These are phyloP conservation scores for Smittia aterrima DNA, from an alignment of 2,888 invertebrate species.

Conservation along the genomic window DNA sequence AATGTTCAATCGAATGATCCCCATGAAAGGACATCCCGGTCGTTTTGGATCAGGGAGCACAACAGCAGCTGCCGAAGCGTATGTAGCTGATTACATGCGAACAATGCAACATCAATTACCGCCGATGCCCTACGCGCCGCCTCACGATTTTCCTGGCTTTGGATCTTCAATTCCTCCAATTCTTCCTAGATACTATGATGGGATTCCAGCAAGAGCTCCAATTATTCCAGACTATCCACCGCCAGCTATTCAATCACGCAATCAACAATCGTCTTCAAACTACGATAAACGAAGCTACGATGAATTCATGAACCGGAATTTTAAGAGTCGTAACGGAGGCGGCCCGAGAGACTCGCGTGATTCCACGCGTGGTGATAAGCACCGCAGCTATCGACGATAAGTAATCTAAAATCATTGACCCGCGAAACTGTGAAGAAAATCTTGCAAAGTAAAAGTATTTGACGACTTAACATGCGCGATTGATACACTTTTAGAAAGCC, in stretches of 20 bases:
- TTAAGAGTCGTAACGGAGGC: constrained; percentile 53
- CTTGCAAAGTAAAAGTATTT: constrained; percentile 25
- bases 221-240: constrained; percentile 66
- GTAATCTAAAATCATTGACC: constrained; percentile 56
- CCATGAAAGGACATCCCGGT: constrained; percentile 23
- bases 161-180: constrained; percentile 64
- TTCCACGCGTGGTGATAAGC: constrained; percentile 61
- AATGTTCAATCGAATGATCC: constrained; percentile 36
- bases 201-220: constrained; percentile 58
- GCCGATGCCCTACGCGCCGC: constrained; percentile 79
- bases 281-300: constrained; percentile 83
- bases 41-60: constrained; percentile 50
- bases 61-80: constrained; percentile 77
- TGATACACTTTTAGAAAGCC: background rate
- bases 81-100: constrained; percentile 85
- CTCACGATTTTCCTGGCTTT: constrained; percentile 58
- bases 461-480: constrained; percentile 42
- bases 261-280: constrained; percentile 55
- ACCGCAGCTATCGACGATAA: constrained; percentile 58
- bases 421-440: constrained; percentile 36
- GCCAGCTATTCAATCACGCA: constrained; percentile 49
- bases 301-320: constrained; percentile 77
- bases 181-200: constrained; percentile 79
- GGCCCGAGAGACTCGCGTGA: constrained; percentile 54
- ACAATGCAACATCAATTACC: constrained; percentile 84